Evolutionary conservation across 1,140 invertebrate species (phyloP), one percentile per base, ranked within the genome.

Genomic region (Drosophila quadrilineata): DNA sequence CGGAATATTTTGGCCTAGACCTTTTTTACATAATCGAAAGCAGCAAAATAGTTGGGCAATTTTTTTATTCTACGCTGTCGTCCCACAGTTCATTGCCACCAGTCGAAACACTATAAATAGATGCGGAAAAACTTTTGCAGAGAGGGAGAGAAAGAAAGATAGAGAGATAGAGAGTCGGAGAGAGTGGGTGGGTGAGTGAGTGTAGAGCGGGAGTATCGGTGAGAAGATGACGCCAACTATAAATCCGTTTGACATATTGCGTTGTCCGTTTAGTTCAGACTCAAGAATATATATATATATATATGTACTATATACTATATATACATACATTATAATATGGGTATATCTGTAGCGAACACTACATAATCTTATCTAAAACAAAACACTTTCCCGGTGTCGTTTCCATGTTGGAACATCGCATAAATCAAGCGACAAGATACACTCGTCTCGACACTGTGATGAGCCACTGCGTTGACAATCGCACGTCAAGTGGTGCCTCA

Each of bases 201-300:
- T n/a, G n/a, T n/a, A n/a, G n/a, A n/a, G n/a, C n/a, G n/a, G n/a
- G n/a, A n/a, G n/a, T n/a, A n/a, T n/a, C n/a, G n/a, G n/a, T n/a
- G n/a, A n/a, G 60, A 76, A 65, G 75, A 60, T 46, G 31, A 64
- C 54, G 73, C 46, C 52, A 57, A 63, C 60, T 68, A 68, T 59
- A 84, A 82, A 77, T 82, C 77, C 77, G 56, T 66, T 66, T 82
- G 77, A 82, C 77, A 84, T 84, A 84, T 84, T 84, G 63, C 69
- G 75, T 52, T 41, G 65, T 68, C 45, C 48, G 50, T 12, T 41
- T 35, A 58, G 52, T 49, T 58, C 22, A 35, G 28, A 43, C 17
- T 19, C n/a, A n/a, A n/a, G n/a, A n/a, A n/a, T n/a, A n/a, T n/a
- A n/a, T n/a, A n/a, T n/a, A n/a, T n/a, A n/a, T n/a, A n/a, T n/a